Percentiles rank a stretch among this genome's conserved stretches.
Conservation (phyloP, 2,888 invertebrate species). For the Camptogramma bilineatum region DNA sequence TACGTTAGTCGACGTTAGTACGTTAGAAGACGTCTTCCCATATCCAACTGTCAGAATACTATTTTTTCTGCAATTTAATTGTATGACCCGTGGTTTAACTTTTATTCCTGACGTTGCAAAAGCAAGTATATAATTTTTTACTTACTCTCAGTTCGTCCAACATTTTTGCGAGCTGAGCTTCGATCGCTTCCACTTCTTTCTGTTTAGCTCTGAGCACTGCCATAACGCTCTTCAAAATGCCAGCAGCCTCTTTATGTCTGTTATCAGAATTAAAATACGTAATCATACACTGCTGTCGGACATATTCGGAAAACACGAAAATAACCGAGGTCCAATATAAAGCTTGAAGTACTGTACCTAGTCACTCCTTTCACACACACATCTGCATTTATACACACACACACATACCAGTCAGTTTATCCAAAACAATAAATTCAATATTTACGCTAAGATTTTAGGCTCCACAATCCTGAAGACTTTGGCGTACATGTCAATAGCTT, state of each 20-base stretch:
- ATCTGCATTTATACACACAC: too few relatives aligned
- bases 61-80: too few relatives aligned
- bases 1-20: too few relatives aligned
- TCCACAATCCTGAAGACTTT: slow-evolving; percentile 94
- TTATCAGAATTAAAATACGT: not conserved
- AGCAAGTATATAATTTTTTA: not conserved
- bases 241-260: slow-evolving; percentile 91
- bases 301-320: too few relatives aligned
- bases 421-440: slow-evolving; percentile 26
- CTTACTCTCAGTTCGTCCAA: slow-evolving; percentile 89
- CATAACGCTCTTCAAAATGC: slow-evolving; percentile 91
- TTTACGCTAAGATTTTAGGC: slow-evolving; percentile 92
- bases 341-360: too few relatives aligned
- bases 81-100: too few relatives aligned
- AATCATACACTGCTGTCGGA: too few relatives aligned
- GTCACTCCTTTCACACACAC: too few relatives aligned
- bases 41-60: too few relatives aligned
- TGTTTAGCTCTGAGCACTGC: slow-evolving; percentile 91
- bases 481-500: slow-evolving; percentile 95
- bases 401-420: too few relatives aligned
- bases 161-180: slow-evolving; percentile 90
- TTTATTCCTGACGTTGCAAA: too few relatives aligned
- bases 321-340: not conserved
- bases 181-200: slow-evolving; percentile 92
- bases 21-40: too few relatives aligned